These are phyloP conservation scores for Lathronympha strigana DNA, from an alignment of 2,888 invertebrate species.

Conservation along the genomic window DNA sequence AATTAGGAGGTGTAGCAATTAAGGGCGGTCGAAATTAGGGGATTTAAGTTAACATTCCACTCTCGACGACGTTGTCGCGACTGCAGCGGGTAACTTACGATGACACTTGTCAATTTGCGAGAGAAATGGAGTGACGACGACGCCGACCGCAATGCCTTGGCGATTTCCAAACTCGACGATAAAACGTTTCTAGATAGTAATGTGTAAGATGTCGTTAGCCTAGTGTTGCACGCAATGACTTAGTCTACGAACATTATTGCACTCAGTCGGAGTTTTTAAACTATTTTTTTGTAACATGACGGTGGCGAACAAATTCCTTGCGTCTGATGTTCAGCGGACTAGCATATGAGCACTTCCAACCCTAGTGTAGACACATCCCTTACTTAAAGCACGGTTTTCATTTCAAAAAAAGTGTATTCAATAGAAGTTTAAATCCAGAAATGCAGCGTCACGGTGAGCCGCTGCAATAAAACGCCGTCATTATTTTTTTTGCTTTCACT, in stretches of 20 bases:
- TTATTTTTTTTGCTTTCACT: slow-evolving; percentile 59
- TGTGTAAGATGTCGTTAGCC: background rate
- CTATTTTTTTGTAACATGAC: too few relatives aligned
- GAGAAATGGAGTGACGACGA: too few relatives aligned
- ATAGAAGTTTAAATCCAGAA: slow-evolving; percentile 50
- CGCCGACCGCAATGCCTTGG: too few relatives aligned
- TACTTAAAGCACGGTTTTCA: slow-evolving; percentile 51
- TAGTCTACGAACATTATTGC: background rate
- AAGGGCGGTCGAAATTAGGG: slow-evolving; percentile 41
- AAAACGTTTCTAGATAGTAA: too few relatives aligned
- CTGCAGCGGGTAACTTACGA: too few relatives aligned
- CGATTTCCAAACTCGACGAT: too few relatives aligned
- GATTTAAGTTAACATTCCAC: slow-evolving; percentile 16
- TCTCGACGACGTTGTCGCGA: background rate
- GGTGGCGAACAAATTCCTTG: too few relatives aligned
- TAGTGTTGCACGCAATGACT: background rate
- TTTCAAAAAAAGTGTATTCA: slow-evolving; percentile 53
- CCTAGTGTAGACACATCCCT: background rate
- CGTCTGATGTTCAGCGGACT: too few relatives aligned
- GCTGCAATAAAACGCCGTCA: slow-evolving; percentile 50
- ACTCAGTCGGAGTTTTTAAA: background rate
- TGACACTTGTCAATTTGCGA: too few relatives aligned
- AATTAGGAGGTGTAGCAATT: slow-evolving; percentile 49
- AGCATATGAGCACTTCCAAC: too few relatives aligned
- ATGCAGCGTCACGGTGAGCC: slow-evolving; percentile 61